A percentile compares a stretch with the other conserved stretches of the same genome.
phyloP scores from a whole-genome alignment of 2,888 invertebrate species.

The Lamproptera curius region DNA sequence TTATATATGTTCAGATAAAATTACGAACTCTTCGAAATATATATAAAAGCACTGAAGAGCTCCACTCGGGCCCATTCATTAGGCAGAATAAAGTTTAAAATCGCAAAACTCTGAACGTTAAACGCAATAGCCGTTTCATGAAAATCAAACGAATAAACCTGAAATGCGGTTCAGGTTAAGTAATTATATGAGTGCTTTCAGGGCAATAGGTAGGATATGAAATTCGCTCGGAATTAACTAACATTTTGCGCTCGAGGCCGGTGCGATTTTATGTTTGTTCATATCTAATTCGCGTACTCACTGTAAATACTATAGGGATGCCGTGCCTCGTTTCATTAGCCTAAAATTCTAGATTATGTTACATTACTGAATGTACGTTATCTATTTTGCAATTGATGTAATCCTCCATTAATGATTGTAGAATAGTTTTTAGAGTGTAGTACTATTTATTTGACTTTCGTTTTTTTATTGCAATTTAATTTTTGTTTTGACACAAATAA shows the following conservation, averaged over 20 bases:
- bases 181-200: conserved; percentile 3
- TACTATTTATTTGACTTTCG: neutral
- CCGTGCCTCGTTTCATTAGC: neutral
- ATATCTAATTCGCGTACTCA: conserved; percentile 13
- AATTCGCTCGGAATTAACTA: conserved; percentile 6
- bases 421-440: neutral
- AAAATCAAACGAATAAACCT: neutral
- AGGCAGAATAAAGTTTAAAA: too few relatives aligned
- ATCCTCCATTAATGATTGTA: neutral
- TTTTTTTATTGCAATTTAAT: neutral
- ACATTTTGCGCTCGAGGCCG: neutral
- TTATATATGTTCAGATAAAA: neutral
- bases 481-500: neutral
- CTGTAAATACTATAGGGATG: neutral
- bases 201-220: conserved; percentile 4
- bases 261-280: conserved; percentile 5
- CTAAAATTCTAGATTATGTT: neutral
- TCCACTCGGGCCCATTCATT: too few relatives aligned
- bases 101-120: too few relatives aligned
- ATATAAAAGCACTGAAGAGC: neutral
- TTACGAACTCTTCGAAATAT: neutral
- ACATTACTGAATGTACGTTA: neutral
- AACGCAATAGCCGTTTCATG: neutral
- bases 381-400: neutral
- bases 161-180: neutral